Base-by-base conservation (phyloP, 2,797 vertebrate genomes). In the Corythornis leucogaster region DNA sequence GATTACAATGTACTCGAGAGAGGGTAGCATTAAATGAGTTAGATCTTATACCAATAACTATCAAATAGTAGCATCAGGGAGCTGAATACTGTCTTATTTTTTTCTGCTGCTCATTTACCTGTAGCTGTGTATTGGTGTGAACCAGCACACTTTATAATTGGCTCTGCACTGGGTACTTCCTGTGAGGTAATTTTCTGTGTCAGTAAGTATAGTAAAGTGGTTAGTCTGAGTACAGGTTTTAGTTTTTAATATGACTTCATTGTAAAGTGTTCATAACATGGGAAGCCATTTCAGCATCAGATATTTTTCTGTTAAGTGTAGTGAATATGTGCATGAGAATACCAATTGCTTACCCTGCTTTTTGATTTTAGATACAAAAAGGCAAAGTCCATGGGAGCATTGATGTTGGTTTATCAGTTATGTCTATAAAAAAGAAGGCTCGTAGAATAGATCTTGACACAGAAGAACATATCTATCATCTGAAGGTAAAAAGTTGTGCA, bases 401-500 rank as follows among this genome's bases (percentile, higher is more conserved):
- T 18, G 99, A 99, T 68, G 99, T 99, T 4, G 99, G 99, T 64
- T 98, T 99, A 63, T 99, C 99, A 3, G 99, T 99, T 93, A 99
- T 99, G 99, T 99, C 99, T 58, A 99, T 99, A 76, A 99, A 99
- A 97, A 99, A 99, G 98, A 98, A 98, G 96, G 98, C 99, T 85
- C 98, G 99, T 21, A 98, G 99, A 73, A 99, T 99, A 94, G 99
- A 99, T 96, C 98, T 99, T 86, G 99, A 99, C 97, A 99, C 99
- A 0, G 99, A 99, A 95, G 99, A 99, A 93, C 99, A 99, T 62
- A 99, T 99, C 94, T 99, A 99, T 97, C 99, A 99, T 96, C 97
- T 99, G 90, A 99, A 99, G 99, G 99, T 99, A 97, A 75, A 73
- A 80, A n/a, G 12, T 42, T 18, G 54, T 87, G 50, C 30, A 82